A percentile compares a stretch with the other conserved stretches of the same genome.
phyloP scores from a whole-genome alignment of 2,888 invertebrate species.

The Chironomus tentans region DNA sequence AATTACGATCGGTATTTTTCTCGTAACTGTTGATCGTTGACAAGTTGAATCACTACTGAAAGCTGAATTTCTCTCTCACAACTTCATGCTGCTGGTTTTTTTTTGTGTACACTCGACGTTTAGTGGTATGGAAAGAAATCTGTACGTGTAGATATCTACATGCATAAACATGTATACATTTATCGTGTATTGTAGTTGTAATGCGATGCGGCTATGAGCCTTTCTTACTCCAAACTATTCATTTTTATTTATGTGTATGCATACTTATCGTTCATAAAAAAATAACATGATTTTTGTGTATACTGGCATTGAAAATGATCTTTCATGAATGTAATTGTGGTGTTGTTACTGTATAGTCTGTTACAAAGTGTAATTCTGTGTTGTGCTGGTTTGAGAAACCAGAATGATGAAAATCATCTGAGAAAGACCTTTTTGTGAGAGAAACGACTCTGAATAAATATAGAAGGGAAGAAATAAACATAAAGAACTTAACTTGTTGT shows the following conservation, averaged over 20 bases:
- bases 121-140: not conserved
- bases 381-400: too few relatives aligned
- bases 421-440: too few relatives aligned
- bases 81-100: not conserved
- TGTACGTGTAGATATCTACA: not conserved
- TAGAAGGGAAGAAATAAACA: too few relatives aligned
- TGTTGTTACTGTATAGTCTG: not conserved
- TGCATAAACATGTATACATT: not conserved
- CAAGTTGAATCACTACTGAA: constrained; percentile 24
- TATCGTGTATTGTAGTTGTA: constrained; percentile 1
- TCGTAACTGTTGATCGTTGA: constrained; percentile 13
- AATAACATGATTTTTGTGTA: not conserved
- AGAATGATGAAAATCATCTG: too few relatives aligned
- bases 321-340: not conserved
- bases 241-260: not conserved
- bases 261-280: not conserved
- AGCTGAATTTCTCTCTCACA: not conserved
- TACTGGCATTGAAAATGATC: not conserved
- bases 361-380: not conserved
- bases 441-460: too few relatives aligned
- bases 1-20: not conserved
- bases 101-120: not conserved
- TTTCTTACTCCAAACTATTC: not conserved
- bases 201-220: constrained; percentile 16
- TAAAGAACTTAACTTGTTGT: too few relatives aligned